Conservation (phyloP, 2,888 invertebrate species). For the Geophilus truncorum region DNA sequence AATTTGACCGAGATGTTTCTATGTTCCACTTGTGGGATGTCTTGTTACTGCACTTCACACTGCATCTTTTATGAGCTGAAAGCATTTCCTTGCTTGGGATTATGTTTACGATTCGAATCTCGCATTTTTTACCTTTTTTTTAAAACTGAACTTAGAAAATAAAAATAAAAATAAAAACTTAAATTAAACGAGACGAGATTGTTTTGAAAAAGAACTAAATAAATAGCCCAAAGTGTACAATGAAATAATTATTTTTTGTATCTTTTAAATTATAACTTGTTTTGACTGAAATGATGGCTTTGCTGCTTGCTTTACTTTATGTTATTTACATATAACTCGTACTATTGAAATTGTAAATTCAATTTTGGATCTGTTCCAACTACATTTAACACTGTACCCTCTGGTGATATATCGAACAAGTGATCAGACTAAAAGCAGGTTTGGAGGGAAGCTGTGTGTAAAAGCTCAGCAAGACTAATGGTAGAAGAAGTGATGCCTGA, state of each 20-base stretch:
- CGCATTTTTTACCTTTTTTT: background rate
- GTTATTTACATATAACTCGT: background rate
- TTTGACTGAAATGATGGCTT: background rate
- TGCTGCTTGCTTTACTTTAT: background rate
- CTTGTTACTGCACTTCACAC: background rate
- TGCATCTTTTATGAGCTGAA: constrained; percentile 10
- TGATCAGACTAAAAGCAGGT: background rate
- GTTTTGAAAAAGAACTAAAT: background rate
- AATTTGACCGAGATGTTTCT: background rate
- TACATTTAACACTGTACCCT: background rate
- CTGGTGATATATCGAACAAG: background rate
- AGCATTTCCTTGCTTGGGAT: background rate
- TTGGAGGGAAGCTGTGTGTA: no score
- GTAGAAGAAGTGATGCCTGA: no score
- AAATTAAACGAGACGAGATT: background rate
- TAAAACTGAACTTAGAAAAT: background rate
- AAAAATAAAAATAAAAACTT: background rate
- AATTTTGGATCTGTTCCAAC: background rate
- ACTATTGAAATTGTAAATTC: background rate
- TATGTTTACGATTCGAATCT: background rate
- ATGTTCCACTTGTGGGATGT: constrained; percentile 5
- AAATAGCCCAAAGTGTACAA: background rate
- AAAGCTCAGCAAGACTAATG: no score
- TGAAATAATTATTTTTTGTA: background rate
- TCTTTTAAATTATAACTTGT: background rate